Percentiles rank a stretch among this genome's conserved stretches.
phyloP scores from a whole-genome alignment of 2,797 vertebrate genomes.

The Odontamblyopus rebecca region DNA sequence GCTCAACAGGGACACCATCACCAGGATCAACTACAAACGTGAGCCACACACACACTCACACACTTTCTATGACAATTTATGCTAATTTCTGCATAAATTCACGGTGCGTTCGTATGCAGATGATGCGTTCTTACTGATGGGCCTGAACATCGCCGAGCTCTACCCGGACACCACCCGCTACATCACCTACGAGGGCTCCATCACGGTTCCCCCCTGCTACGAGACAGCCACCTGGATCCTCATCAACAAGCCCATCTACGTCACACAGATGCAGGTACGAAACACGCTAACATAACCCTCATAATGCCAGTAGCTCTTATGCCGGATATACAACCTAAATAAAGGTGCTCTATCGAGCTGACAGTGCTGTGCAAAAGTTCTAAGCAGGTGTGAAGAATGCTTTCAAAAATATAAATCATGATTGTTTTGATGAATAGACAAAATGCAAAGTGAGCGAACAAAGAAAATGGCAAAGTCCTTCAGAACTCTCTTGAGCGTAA shows the following conservation, averaged over 20 bases:
- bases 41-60: conserved; percentile 64
- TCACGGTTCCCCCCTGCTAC: conserved; percentile 94
- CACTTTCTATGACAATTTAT: not conserved
- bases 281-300: not conserved
- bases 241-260: conserved; percentile 97
- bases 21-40: conserved; percentile 98
- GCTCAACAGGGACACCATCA: conserved; percentile 98
- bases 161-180: conserved; percentile 95
- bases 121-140: conserved; percentile 93
- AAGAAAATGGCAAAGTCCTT: no score
- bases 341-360: no score
- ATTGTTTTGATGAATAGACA: no score
- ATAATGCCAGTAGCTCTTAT: no score
- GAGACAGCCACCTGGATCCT: conserved; percentile 97
- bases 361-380: no score
- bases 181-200: conserved; percentile 96
- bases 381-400: no score
- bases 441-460: no score
- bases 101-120: conserved; percentile 68
- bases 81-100: no score
- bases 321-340: no score
- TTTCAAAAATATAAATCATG: no score
- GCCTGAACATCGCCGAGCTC: conserved; percentile 91
- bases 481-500: no score
- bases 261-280: conserved; percentile 94